Evolutionary conservation across 2,888 invertebrate genomes (phyloP).

Genomic region (Cordilura impudica): DNA sequence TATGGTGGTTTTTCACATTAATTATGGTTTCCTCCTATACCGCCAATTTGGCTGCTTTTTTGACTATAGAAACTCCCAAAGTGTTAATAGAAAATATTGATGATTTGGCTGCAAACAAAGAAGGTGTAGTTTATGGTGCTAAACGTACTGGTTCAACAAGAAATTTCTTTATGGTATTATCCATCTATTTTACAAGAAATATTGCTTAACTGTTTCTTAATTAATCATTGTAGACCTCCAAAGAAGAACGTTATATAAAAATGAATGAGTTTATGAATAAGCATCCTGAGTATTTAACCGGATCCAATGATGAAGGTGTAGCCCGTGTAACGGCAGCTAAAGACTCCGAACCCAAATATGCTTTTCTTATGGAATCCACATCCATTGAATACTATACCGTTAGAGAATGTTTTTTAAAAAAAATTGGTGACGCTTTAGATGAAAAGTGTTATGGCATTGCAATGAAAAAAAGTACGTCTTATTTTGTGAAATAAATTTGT

Average conservation of each 20-base stretch:
- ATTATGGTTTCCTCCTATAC: constrained; percentile 90
- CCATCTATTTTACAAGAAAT: not conserved
- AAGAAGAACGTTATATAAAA: constrained; percentile 85
- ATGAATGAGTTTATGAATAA: constrained; percentile 90
- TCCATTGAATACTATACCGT: constrained; percentile 86
- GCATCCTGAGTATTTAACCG: constrained; percentile 80
- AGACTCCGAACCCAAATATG: constrained; percentile 79
- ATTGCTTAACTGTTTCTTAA: not conserved
- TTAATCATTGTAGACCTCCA: constrained; percentile 81
- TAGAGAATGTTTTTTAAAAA: constrained; percentile 82
- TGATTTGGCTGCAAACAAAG: constrained; percentile 87
- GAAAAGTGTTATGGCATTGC: constrained; percentile 87
- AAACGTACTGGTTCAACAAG: constrained; percentile 90
- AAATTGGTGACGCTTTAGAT: constrained; percentile 82
- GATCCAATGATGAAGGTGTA: constrained; percentile 81
- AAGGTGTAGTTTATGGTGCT: constrained; percentile 90
- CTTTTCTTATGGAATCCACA: constrained; percentile 88
- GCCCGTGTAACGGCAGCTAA: constrained; percentile 73
- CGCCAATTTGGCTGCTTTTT: constrained; percentile 92
- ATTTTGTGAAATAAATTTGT: not conserved
- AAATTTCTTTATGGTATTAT: constrained; percentile 91
- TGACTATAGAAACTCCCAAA: constrained; percentile 87
- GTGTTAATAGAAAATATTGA: constrained; percentile 87
- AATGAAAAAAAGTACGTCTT: constrained; percentile 81
- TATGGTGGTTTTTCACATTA: constrained; percentile 93